Base-by-base conservation (phyloP, 2,797 vertebrate genomes). In the Atherinosoma microstoma region DNA sequence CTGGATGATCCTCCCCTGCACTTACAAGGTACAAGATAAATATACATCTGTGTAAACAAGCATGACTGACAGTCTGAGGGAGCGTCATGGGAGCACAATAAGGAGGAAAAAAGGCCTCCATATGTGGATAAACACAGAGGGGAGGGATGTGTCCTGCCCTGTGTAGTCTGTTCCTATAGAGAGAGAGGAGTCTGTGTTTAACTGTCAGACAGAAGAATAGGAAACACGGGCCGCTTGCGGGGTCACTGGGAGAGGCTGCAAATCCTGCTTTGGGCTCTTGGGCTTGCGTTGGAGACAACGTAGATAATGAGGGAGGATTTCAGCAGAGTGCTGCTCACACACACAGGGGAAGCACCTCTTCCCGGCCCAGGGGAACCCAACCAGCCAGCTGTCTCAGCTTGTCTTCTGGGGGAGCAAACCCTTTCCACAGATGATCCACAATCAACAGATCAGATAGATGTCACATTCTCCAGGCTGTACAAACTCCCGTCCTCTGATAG, bases 41-140 rank as follows among this genome's bases (percentile, higher is more conserved):
- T 67, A 76, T 87, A 84, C 93, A 94, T 94, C 93, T 94, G 93
- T 94, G 91, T 85, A 93, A 95, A 95, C 92, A 94, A 76, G 74
- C 15, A 13, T 89, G 86, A 91, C 67, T 80, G 84, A 85, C 88
- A 80, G 87, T 68, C 64, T 0, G 22, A 80, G 68, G 72, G 74
- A 73, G 70, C 16, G 57, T 64, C 76, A n/a, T 30, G 87, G 80
- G 73, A 79, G 76, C 72, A 76, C 67, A 84, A 83, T 62, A 70
- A 53, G 56, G 67, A 74, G 70, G 78, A 70, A 73, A 70, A 40
- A 60, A 64, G 84, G 69, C 62, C 70, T 79, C 76, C 70, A 80
- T 76, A 81, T 86, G 87, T 79, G 87, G 76, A 80, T 78, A 83
- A 83, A 86, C 79, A 81, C 27, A 63, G 65, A 66, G 22, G 16